phyloP scores from a whole-genome alignment of 2,113 vertebrate genomes.

The Engraulis encrasicolus region DNA sequence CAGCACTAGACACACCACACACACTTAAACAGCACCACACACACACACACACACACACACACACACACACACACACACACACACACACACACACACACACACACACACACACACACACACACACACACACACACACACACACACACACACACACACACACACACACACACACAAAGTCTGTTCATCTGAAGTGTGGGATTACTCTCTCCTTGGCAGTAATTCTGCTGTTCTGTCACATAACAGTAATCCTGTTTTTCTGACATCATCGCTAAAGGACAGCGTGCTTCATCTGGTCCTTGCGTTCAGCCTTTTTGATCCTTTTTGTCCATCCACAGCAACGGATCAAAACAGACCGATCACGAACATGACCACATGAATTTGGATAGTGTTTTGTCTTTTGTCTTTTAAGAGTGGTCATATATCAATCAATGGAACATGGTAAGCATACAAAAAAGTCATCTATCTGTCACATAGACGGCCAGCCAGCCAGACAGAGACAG shows the following conservation, averaged over 20 bases:
- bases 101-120: slow-evolving; percentile 31
- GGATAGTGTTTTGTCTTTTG: too few relatives aligned
- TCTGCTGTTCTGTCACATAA: background rate
- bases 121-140: slow-evolving; percentile 22
- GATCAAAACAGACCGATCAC: background rate
- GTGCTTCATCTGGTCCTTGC: background rate
- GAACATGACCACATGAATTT: background rate
- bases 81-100: slow-evolving; percentile 28
- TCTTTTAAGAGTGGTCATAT: too few relatives aligned
- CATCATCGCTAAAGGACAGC: background rate
- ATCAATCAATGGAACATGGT: too few relatives aligned
- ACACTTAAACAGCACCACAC: too few relatives aligned
- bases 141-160: too few relatives aligned
- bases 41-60: slow-evolving; percentile 2
- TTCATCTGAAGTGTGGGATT: slow-evolving; percentile 18
- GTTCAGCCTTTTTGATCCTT: background rate
- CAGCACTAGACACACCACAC: too few relatives aligned
- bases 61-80: slow-evolving; percentile 1
- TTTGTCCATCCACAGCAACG: background rate
- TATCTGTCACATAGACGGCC: too few relatives aligned
- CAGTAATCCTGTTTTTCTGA: background rate
- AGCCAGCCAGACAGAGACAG: too few relatives aligned
- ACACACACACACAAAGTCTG: background rate
- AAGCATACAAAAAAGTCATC: too few relatives aligned
- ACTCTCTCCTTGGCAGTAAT: background rate